Conservation (phyloP, 2,888 invertebrate species). For the Phyto melanocephala region DNA sequence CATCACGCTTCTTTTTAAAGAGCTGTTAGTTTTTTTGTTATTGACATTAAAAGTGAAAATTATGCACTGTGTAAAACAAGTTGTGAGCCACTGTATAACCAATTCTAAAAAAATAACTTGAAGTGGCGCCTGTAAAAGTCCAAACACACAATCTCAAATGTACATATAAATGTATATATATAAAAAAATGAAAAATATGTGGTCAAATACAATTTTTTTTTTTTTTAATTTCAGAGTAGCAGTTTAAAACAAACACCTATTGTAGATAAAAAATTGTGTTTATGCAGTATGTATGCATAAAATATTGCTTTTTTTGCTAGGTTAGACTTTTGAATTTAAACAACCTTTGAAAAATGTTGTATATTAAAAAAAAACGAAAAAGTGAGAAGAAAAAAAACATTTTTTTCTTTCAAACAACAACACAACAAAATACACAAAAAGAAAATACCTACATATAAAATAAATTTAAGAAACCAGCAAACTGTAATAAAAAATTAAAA, state of each 20-base stretch:
- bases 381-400: constrained; percentile 1
- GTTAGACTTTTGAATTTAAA: constrained; percentile 47
- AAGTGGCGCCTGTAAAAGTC: constrained; percentile 45
- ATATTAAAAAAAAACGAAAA: constrained; percentile 19
- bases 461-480: constrained; percentile 46
- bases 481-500: too few relatives aligned
- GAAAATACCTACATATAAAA: constrained; percentile 16
- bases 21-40: too few relatives aligned
- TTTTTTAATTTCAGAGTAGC: constrained; percentile 19
- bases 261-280: background rate
- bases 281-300: background rate
- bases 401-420: constrained; percentile 7
- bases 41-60: too few relatives aligned
- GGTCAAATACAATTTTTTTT: constrained; percentile 43
- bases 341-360: constrained; percentile 41
- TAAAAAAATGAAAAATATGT: constrained; percentile 30
- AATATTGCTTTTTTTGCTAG: constrained; percentile 37
- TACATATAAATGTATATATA: background rate
- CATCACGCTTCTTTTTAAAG: too few relatives aligned
- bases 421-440: constrained; percentile 24
- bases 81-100: too few relatives aligned
- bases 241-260: background rate
- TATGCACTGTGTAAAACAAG: too few relatives aligned
- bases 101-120: too few relatives aligned
- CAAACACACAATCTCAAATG: background rate